Evolutionary conservation across 2,797 vertebrate genomes (phyloP).

Genomic region (Bufotes viridis): DNA sequence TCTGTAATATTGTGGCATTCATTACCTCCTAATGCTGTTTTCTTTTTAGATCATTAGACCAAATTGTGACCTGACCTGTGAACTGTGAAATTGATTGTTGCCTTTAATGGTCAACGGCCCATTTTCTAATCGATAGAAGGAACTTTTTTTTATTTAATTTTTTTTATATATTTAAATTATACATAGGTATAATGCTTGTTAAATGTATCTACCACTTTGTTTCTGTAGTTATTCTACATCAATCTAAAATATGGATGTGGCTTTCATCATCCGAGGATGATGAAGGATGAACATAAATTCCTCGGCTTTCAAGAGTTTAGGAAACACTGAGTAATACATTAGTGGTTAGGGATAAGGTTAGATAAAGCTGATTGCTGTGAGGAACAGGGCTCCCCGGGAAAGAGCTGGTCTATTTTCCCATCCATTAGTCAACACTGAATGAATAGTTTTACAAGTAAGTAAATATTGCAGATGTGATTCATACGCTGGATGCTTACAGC

Average conservation of each 20-base stretch:
- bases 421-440: conserved; percentile 60
- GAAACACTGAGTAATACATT: conserved; percentile 61
- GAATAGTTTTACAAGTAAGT: conserved; percentile 58
- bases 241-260: conserved; percentile 66
- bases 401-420: conserved; percentile 22
- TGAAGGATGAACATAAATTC: conserved; percentile 57
- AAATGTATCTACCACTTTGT: conserved; percentile 83
- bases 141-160: conserved; percentile 76
- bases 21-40: conserved; percentile 82
- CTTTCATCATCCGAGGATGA: conserved; percentile 69
- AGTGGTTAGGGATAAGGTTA: conserved; percentile 59
- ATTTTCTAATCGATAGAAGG: conserved; percentile 82
- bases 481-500: conserved; percentile 11
- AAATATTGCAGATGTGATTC: conserved; percentile 50
- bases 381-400: conserved; percentile 15
- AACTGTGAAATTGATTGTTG: conserved; percentile 83
- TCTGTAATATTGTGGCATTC: conserved; percentile 75
- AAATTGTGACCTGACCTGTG: conserved; percentile 85
- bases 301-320: conserved; percentile 51
- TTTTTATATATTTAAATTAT: conserved; percentile 82
- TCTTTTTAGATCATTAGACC: conserved; percentile 79
- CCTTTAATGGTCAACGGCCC: conserved; percentile 81
- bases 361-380: conserved; percentile 50
- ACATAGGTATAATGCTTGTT: conserved; percentile 83
- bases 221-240: conserved; percentile 69